Base-by-base conservation (phyloP, 2,888 invertebrate species). In the Melieria omissa region DNA sequence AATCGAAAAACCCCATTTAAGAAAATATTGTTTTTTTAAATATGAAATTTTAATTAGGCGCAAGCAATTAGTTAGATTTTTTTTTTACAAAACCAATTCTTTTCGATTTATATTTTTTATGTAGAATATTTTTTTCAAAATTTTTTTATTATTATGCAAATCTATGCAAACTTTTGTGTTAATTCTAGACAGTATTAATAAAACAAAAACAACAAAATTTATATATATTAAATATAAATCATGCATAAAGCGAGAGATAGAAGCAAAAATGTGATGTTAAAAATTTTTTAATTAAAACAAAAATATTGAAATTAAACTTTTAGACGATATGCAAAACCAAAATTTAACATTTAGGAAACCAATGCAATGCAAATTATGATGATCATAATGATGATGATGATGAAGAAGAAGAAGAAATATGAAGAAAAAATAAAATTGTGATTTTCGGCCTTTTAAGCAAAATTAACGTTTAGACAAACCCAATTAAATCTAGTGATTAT, bases 271-370 rank as follows among this genome's bases (percentile, higher is more conserved):
- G 82, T 85, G 83, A 82, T 83, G 84, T 82, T 80, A 79, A 80
- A 77, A 79, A 77, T 78, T 78, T 77, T 77, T 78, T 70, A 72
- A 75, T 67, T 71, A 64, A 66, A 74, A 73, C 46, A 70, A 75
- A 66, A 73, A 70, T 73, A 73, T 63, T 72, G 64, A 74, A 74
- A 68, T 71, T 57, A 64, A 70, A 77, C 29, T 29, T 29, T 29
- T 29, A 29, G 29, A 29, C 29, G 29, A 29, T 64, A 72, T 75
- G 73, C 63, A 73, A 68, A 77, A 75, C 78, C 78, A 79, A 81
- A 81, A 81, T 81, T 81, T 78, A 80, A 82, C 72, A 74, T 84
- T 84, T 83, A 83, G 82, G 81, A 84, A 80, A 79, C 70, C 72
- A 75, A 71, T 72, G 64, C 72, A 72, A 74, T 74, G 55, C 70